phyloP scores from a whole-genome alignment of 2,797 vertebrate genomes.

The Myoxocephalus aenaeus region DNA sequence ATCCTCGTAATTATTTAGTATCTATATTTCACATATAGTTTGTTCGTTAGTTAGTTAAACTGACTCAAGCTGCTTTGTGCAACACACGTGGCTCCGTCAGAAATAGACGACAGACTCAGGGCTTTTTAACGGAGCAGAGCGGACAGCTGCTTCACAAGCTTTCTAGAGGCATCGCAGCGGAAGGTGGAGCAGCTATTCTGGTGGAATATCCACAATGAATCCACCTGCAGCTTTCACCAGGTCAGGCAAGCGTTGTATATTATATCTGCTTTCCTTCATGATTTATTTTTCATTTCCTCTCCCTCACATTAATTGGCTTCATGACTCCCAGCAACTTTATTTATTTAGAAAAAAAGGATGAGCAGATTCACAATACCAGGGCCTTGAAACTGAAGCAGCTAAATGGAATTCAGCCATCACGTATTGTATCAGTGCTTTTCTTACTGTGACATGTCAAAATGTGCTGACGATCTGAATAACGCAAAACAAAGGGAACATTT shows the following conservation, averaged over 20 bases:
- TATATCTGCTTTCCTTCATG: background rate
- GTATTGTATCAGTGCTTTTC: background rate
- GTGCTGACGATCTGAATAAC: slow-evolving; percentile 7
- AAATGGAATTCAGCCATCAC: background rate
- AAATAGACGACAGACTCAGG: background rate
- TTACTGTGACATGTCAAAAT: slow-evolving; percentile 6
- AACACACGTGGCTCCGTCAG: background rate
- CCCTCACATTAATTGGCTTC: background rate
- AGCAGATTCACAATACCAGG: background rate
- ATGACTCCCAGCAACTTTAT: background rate
- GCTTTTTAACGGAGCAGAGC: background rate
- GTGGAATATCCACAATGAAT: background rate
- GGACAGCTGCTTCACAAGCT: background rate
- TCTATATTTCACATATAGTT: background rate
- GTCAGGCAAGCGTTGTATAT: background rate
- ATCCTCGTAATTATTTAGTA: background rate
- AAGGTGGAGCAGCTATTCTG: background rate
- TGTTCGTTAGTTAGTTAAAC: background rate
- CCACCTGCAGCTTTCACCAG: background rate
- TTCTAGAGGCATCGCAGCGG: background rate
- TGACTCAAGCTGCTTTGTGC: background rate
- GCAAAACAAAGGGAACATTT: slow-evolving; percentile 14
- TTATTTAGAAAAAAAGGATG: background rate
- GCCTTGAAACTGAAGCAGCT: background rate
- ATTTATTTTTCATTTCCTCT: background rate